A percentile compares a stretch with the other conserved stretches of the same genome.
Evolutionary conservation across 2,113 vertebrate species (phyloP).

Genomic region (Ploceus nigricollis): DNA sequence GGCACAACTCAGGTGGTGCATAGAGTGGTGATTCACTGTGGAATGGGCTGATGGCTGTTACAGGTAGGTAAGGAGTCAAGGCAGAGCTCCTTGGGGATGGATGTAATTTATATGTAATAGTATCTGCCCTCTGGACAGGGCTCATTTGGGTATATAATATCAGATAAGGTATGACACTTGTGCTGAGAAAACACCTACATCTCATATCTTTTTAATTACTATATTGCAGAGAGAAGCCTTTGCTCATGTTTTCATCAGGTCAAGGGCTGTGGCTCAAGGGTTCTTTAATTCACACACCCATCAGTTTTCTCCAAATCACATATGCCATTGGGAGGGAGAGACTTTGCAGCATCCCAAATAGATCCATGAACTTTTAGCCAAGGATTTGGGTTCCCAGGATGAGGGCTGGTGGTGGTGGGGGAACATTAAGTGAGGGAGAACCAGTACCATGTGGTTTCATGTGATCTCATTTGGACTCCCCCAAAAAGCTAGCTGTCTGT

Average conservation of each 20-base stretch:
- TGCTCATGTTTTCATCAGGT: background rate
- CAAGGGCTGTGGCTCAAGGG: background rate
- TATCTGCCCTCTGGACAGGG: background rate
- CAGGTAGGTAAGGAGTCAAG: background rate
- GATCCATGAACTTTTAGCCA: background rate
- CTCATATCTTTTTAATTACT: background rate
- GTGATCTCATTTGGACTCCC: background rate
- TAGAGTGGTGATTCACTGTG: background rate
- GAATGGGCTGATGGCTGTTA: background rate
- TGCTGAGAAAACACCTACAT: background rate
- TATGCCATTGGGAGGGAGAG: background rate
- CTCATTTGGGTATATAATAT: background rate
- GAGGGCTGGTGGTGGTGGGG: background rate
- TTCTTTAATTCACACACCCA: background rate
- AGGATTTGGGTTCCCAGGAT: background rate
- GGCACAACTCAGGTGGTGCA: background rate
- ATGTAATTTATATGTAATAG: background rate
- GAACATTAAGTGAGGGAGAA: background rate
- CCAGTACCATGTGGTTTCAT: rapidly evolving
- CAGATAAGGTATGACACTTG: background rate
- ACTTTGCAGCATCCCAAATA: background rate
- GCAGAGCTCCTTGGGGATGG: background rate
- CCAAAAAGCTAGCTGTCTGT: background rate
- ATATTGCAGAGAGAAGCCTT: background rate
- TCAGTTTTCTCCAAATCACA: background rate